phyloP scores from a whole-genome alignment of 2,888 invertebrate genomes.

The Stomorhina lunata region DNA sequence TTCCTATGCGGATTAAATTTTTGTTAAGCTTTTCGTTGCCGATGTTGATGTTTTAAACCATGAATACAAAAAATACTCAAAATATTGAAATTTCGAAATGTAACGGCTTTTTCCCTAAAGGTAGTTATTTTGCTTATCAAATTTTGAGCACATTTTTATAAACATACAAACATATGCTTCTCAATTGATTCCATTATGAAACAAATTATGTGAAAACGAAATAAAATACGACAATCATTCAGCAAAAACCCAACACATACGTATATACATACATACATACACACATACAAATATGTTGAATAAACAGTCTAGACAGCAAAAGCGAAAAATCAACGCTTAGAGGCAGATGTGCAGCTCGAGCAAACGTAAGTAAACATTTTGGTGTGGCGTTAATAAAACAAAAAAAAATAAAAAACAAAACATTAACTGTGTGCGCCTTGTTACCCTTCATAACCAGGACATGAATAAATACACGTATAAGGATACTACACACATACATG shows the following conservation, averaged over 20 bases:
- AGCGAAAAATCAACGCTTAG: constrained; percentile 59
- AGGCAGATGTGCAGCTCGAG: constrained; percentile 60
- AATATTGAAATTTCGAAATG: neutral
- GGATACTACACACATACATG: neutral
- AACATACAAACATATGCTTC: neutral
- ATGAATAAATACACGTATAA: constrained; percentile 12
- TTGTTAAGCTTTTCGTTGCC: too few species aligned
- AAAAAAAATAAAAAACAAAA: neutral
- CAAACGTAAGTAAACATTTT: constrained; percentile 33
- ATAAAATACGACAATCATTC: neutral
- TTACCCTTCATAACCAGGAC: constrained; percentile 44
- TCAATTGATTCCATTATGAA: neutral
- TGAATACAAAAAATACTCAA: too few species aligned
- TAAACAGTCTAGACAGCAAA: constrained; percentile 43
- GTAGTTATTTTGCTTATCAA: neutral
- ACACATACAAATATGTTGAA: too few species aligned
- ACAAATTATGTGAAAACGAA: constrained; percentile 7
- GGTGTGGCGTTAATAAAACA: constrained; percentile 41
- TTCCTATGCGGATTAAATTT: too few species aligned
- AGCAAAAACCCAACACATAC: constrained; percentile 43
- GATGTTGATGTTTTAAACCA: too few species aligned
- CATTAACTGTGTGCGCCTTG: constrained; percentile 20
- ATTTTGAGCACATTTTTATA: neutral
- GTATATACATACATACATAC: too few species aligned
- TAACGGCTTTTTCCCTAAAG: constrained; percentile 24